A percentile compares a stretch with the other conserved stretches of the same genome.
These are phyloP conservation scores for Matsumurasca onukii DNA, from an alignment of 1,140 invertebrate species.

Conservation along the genomic window DNA sequence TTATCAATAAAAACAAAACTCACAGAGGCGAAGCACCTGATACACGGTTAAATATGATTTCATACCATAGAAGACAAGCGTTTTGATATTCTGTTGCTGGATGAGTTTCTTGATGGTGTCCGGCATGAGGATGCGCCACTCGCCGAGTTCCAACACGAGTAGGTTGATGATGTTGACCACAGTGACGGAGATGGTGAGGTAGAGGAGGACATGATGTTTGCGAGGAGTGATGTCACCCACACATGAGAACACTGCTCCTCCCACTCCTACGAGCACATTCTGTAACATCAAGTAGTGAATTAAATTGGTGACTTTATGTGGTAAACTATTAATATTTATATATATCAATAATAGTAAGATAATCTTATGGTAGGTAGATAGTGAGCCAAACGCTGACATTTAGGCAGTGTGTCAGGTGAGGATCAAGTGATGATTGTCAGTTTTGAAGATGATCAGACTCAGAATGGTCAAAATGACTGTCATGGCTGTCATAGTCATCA, in stretches of 20 bases:
- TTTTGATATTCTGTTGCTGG: conserved; percentile 45
- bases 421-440: too few species aligned
- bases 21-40: too few species aligned
- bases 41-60: conserved; percentile 19
- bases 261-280: conserved; percentile 51
- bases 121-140: conserved; percentile 48
- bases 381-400: too few species aligned
- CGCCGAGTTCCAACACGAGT: conserved; percentile 48
- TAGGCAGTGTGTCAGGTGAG: too few species aligned
- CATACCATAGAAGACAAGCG: conserved; percentile 50
- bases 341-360: too few species aligned
- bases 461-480: too few species aligned
- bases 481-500: too few species aligned
- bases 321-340: too few species aligned
- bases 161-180: conserved; percentile 50
- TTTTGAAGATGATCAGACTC: too few species aligned
- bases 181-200: conserved; percentile 50
- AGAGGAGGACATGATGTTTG: conserved; percentile 51
- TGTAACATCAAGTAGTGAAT: conserved; percentile 40
- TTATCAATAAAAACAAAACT: too few species aligned
- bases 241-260: conserved; percentile 48
- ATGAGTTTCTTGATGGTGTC: conserved; percentile 45
- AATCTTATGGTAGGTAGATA: too few species aligned
- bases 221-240: conserved; percentile 46
- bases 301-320: background rate